Evolutionary conservation across 2,888 invertebrate species (phyloP), one percentile per base, ranked within the genome.

Genomic region (Himalopsyche kuldschensis): DNA sequence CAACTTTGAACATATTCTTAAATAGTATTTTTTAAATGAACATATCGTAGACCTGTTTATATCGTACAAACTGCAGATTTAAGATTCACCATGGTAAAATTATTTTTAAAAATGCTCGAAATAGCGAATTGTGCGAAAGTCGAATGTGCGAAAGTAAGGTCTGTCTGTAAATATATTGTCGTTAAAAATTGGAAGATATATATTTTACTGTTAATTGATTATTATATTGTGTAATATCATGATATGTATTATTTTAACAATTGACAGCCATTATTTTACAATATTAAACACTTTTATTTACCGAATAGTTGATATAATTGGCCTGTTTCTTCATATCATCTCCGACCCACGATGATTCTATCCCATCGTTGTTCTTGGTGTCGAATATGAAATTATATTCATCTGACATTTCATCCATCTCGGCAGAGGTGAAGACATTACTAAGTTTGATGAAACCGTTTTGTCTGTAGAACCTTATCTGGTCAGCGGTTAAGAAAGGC

Each of bases 321-420:
- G 89, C 88, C 69, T 87, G 87, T 86, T 89, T 88, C 78, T 88
- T 89, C 91, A 90, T 89, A 8, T 91, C 91, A n/a, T 90, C 90
- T 8, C 93, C 93, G 0, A 89, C 88, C 93, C 93, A 93, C 0
- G 92, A 90, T 55, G 92, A 91, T 87, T 93, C 93, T 87, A 92
- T 89, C 84, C 91, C 91, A 15, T 89, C 87, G 84, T 90, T 89
- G 81, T 90, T 90, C 87, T 93, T 93, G 81, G 90, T 89, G 35
- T 88, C 88, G 86, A 93, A 93, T 82, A 93, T 86, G 75, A 90
- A 88, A 87, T 93, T 90, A 86, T 93, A 94, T 81, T 92, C 91
- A 8, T 88, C 86, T 0, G 89, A 90, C 63, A 93, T 90, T 82
- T 89, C 89, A 15, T 90, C 88, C 17, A 93, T 87, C 86, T 92